These are phyloP conservation scores for Polydrusus cervinus DNA, from an alignment of 2,888 invertebrate genomes.

Conservation along the genomic window DNA sequence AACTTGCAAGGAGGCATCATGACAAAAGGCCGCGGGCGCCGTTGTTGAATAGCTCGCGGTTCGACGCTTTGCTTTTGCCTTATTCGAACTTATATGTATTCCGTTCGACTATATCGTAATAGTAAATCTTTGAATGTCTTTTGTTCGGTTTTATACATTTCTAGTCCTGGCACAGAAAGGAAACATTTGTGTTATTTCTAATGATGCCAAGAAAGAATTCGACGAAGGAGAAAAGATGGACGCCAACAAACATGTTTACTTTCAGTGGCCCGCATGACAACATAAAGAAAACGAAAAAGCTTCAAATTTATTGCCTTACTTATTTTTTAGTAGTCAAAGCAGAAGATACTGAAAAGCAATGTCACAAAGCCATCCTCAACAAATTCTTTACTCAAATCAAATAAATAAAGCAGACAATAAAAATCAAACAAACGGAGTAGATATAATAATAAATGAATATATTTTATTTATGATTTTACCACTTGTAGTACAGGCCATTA, in stretches of 20 bases:
- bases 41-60: slow-evolving; percentile 61
- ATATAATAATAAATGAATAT: no score
- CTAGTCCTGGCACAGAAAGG: slow-evolving; percentile 44
- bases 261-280: slow-evolving; percentile 25
- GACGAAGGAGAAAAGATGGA: slow-evolving; percentile 29
- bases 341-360: background rate
- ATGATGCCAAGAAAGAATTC: slow-evolving; percentile 51
- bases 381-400: no score
- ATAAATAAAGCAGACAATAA: no score
- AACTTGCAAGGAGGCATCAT: slow-evolving; percentile 58
- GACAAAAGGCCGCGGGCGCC: slow-evolving; percentile 55
- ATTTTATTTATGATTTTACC: no score
- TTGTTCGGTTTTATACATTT: slow-evolving; percentile 53
- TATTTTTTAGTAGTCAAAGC: slow-evolving; percentile 11
- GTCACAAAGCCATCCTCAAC: background rate
- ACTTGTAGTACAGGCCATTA: no score
- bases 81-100: slow-evolving; percentile 45
- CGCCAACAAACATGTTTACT: slow-evolving; percentile 48
- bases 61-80: slow-evolving; percentile 59
- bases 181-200: slow-evolving; percentile 53
- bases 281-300: slow-evolving; percentile 24
- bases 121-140: slow-evolving; percentile 53
- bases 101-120: slow-evolving; percentile 43
- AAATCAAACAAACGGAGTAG: no score
- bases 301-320: slow-evolving; percentile 20